Conservation (phyloP, 2,888 invertebrate genomes). For the Dasypogon diadema region DNA sequence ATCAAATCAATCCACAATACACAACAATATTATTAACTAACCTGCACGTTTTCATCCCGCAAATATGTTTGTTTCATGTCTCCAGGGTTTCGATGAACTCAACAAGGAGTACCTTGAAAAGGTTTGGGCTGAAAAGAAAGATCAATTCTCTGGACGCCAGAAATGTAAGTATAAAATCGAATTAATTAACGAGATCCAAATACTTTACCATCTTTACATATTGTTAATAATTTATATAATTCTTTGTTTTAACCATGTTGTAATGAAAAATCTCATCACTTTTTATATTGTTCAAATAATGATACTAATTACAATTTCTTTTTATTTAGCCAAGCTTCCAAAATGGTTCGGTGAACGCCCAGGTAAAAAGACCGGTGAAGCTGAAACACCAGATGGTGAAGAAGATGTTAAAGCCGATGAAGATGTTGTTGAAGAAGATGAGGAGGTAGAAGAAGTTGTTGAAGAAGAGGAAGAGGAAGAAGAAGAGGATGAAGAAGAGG, state of each 20-base stretch:
- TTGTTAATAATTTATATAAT: conserved; percentile 10
- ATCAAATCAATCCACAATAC: not conserved
- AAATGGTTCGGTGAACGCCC: conserved; percentile 97
- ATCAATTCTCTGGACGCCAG: conserved; percentile 89
- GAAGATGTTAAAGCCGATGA: conserved; percentile 85
- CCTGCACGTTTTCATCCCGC: conserved; percentile 50
- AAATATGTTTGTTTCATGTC: conserved; percentile 51
- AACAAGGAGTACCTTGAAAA: conserved; percentile 88
- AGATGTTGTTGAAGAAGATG: conserved; percentile 79
- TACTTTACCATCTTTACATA: not conserved
- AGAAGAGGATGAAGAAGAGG: conserved; percentile 66
- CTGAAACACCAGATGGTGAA: conserved; percentile 91
- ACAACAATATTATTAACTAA: conserved; percentile 32
- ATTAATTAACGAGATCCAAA: conserved; percentile 5
- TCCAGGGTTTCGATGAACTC: conserved; percentile 85
- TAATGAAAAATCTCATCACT: not conserved
- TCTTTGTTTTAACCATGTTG: conserved; percentile 30
- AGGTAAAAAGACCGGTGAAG: conserved; percentile 90
- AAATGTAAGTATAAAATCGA: conserved; percentile 86
- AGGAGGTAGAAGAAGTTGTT: conserved; percentile 82
- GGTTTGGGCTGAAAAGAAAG: conserved; percentile 87
- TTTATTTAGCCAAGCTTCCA: conserved; percentile 84
- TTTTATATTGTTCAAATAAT: not conserved
- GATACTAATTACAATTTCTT: not conserved
- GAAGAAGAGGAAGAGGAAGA: conserved; percentile 70